Conservation (phyloP, 2,888 invertebrate species). For the Phyllotreta striolata region DNA sequence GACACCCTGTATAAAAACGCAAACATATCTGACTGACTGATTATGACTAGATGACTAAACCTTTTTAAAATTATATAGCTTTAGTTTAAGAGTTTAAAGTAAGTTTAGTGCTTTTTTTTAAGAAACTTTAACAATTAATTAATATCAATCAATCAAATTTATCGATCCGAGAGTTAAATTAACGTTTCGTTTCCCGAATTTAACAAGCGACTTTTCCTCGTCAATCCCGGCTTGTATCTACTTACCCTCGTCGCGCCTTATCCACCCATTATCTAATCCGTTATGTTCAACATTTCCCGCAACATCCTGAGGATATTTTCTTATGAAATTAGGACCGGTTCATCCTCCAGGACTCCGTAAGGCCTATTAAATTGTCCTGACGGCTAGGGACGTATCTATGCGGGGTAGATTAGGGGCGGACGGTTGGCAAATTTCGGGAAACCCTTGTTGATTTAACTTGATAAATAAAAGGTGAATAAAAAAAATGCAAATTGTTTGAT, state of each 20-base stretch:
- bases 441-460: too few relatives aligned
- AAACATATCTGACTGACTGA: too few relatives aligned
- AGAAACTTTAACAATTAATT: too few relatives aligned
- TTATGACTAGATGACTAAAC: too few relatives aligned
- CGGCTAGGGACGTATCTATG: conserved; percentile 6
- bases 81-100: too few relatives aligned
- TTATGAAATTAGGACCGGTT: conserved; percentile 20
- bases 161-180: neutral
- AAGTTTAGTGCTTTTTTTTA: too few relatives aligned
- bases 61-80: too few relatives aligned
- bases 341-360: conserved; percentile 14
- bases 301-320: conserved; percentile 22
- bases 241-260: conserved; percentile 1
- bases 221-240: neutral
- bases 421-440: too few relatives aligned
- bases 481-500: too few relatives aligned
- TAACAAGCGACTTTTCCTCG: conserved; percentile 7
- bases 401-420: conserved; percentile 1
- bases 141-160: too few relatives aligned
- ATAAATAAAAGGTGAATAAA: too few relatives aligned
- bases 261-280: conserved; percentile 21
- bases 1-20: too few relatives aligned
- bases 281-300: conserved; percentile 20
- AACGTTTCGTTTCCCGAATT: conserved; percentile 1
- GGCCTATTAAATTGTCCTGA: conserved; percentile 11